A percentile compares a stretch with the other conserved stretches of the same genome.
These are phyloP conservation scores for Bubo scandiacus DNA, from an alignment of 2,113 vertebrate genomes.

Conservation along the genomic window DNA sequence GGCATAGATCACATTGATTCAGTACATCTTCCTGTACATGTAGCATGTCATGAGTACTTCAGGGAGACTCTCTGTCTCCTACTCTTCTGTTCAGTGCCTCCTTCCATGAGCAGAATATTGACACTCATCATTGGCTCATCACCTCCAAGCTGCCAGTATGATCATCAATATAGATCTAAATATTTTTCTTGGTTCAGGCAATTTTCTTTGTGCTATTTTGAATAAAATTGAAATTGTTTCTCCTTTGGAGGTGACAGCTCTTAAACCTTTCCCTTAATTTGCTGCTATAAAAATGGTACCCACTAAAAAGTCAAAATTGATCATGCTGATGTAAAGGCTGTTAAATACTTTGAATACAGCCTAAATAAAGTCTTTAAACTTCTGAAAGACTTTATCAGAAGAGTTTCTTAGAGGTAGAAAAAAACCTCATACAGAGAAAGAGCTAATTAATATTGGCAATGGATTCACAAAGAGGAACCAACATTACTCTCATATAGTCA, in stretches of 20 bases:
- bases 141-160: not conserved
- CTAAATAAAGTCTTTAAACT: not conserved
- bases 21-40: not conserved
- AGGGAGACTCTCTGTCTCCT: not conserved
- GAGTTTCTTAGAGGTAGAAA: not conserved
- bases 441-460: conserved; percentile 10
- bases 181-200: not conserved
- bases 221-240: not conserved
- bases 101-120: not conserved
- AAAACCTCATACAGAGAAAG: not conserved
- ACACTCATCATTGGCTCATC: not conserved
- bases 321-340: not conserved
- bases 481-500: not conserved
- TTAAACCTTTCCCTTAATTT: not conserved
- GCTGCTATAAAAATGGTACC: not conserved
- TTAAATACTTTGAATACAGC: not conserved
- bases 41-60: not conserved
- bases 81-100: not conserved
- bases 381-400: not conserved
- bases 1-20: not conserved
- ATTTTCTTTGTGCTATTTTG: not conserved
- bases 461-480: not conserved
- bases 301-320: not conserved
- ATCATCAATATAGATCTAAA: not conserved
- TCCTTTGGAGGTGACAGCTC: not conserved